A percentile compares a stretch with the other conserved stretches of the same genome.
Conservation (phyloP, 1,140 invertebrate species). For the Panagrolaimus sp. region DNA sequence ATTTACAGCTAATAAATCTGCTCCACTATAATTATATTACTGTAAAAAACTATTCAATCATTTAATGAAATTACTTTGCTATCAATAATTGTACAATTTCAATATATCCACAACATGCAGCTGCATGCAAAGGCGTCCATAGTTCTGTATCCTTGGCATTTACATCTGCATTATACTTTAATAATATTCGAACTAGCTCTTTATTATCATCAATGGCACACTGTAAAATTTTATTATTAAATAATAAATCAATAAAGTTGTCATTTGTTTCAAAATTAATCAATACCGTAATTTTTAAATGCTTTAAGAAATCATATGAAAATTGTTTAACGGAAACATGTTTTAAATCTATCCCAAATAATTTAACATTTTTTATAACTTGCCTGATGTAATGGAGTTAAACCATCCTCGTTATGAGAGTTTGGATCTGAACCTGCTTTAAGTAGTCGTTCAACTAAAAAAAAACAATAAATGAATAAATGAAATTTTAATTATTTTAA, state of each 20-base stretch:
- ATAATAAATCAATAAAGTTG: not conserved
- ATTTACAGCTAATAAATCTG: slow-evolving; percentile 91
- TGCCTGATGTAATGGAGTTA: slow-evolving; percentile 89
- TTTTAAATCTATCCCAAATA: too few relatives aligned
- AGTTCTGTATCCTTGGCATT: slow-evolving; percentile 90
- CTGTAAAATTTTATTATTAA: slow-evolving; percentile 60
- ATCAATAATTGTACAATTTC: slow-evolving; percentile 74
- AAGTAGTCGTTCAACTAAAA: slow-evolving; percentile 77
- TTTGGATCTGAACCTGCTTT: slow-evolving; percentile 84
- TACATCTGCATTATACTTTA: slow-evolving; percentile 89
- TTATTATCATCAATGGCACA: slow-evolving; percentile 98
- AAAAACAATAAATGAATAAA: slow-evolving; percentile 90
- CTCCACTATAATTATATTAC: slow-evolving; percentile 66
- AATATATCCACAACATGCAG: slow-evolving; percentile 91
- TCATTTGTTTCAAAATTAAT: not conserved
- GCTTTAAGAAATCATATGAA: not conserved
- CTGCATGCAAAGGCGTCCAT: slow-evolving; percentile 97
- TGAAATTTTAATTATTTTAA: not conserved
- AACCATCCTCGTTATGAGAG: slow-evolving; percentile 93
- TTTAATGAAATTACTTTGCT: slow-evolving; percentile 65
- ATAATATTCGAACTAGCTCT: slow-evolving; percentile 86
- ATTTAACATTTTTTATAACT: not conserved
- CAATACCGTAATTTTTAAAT: not conserved
- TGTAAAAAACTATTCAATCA: too few relatives aligned
- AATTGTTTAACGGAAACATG: too few relatives aligned